Evolutionary conservation across 2,888 invertebrate species (phyloP), one percentile per base, ranked within the genome.

Genomic region (Apomyelois bistriatella): DNA sequence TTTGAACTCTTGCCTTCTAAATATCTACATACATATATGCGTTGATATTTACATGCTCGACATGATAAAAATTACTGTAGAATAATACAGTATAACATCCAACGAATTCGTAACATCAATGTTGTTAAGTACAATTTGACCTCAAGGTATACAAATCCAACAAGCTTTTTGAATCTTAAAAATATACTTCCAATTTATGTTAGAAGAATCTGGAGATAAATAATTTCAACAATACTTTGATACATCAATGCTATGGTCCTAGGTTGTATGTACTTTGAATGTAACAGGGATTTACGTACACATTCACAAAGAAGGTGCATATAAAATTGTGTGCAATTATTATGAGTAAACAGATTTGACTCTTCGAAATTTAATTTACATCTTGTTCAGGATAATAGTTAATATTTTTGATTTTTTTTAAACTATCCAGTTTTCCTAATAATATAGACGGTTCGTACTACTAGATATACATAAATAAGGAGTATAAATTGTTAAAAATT

Each of bases 1-100:
- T 88, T 89, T 88, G 88, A 90, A 88, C 87, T 87, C 80, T 86
- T 77, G 79, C 85, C 81, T 82, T 82, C 84, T 87, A 86, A 79
- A 81, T 87, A 89, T 87, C 87, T 89, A 90, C 85, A 89, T 46
- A 32, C n/a, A 40, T 73, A 69, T 82, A 76, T 79, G 82, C 81
- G 80, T 73, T 70, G 76, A 76, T 88, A 90, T 88, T 79, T 90
- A 89, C 88, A 89, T 78, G 82, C 77, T 76, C 82, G 77, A 78
- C 80, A 78, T 76, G 75, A 83, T 79, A 82, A 60, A 22, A 78
- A 79, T 78, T 78, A 79, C 76, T 79, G 86, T 83, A 82, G 76
- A 84, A 81, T 81, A 38, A 81, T 83, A 86, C 80, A 82, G 80
- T 17, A 75, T 76, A 82, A 85, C 81, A 81, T 72, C 22, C 78